Base-by-base conservation (phyloP, 2,113 vertebrate species). In the Globicephala melas region DNA sequence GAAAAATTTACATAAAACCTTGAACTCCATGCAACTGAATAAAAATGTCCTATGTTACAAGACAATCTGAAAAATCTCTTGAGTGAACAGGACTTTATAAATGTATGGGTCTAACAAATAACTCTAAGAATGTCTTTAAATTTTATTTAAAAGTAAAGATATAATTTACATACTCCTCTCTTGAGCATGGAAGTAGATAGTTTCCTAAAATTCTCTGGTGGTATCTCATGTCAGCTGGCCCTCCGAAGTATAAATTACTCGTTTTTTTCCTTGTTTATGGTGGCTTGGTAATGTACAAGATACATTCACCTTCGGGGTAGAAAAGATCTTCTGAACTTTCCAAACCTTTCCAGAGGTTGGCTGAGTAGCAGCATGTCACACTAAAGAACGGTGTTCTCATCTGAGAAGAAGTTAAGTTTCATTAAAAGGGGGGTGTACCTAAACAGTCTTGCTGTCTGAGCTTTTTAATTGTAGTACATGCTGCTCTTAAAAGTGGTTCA, bases 401-500 rank as follows among this genome's bases (percentile, higher is more conserved):
- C 74, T 91, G 50, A 96, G 89, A 92, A 26, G 8, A 95, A 96
- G 92, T 97, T 97, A 18, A 92, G 94, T 93, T 97, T 96, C 53
- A 95, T 77, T 65, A 95, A 86, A 47, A 36, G 44, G 91, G 41
- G 86, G 17, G 79, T 70, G 36, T 94, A 94, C 33, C 53, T 97
- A 97, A 93, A 88, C 1, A 80, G 82, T 81, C 85, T 79, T 93
- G 65, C 33, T 92, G 86, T 95, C 58, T 84, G 36, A 96, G 60
- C 38, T 53, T 96, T 81, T 97, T 95, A 36, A 44, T 96, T 98
- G 89, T 89, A n/a, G 41, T 82, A 86, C 92, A 91, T 17, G 21
- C 41, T 94, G 23, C 55, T 97, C 86, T 96, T 95, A 81, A 98
- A 98, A 98, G 67, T 47, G 14, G 93, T 41, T 95, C 33, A 26